Percentiles rank a stretch among this genome's conserved stretches.
phyloP scores from a whole-genome alignment of 2,888 invertebrate species.

The Erebia ligea region DNA sequence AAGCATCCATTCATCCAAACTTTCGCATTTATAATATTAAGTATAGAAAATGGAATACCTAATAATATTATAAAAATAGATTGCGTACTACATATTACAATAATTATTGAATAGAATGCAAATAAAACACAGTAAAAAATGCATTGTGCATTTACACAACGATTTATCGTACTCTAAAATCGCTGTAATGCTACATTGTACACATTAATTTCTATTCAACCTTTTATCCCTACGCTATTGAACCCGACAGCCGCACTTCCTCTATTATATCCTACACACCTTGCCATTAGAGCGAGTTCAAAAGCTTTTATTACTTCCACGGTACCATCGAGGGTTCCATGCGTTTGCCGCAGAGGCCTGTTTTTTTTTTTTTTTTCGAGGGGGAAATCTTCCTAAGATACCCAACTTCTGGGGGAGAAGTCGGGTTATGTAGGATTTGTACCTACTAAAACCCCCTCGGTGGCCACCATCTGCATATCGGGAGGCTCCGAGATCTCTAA shows the following conservation, averaged over 20 bases:
- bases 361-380: too few species aligned
- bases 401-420: too few species aligned
- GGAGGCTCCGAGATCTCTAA: too few species aligned
- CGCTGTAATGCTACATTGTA: neutral
- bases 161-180: conserved; percentile 15
- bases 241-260: conserved; percentile 33
- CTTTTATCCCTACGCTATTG: conserved; percentile 27
- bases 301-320: conserved; percentile 30
- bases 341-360: conserved; percentile 22
- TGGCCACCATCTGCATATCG: too few species aligned
- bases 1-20: too few species aligned
- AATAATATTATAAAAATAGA: neutral
- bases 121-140: neutral
- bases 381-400: too few species aligned
- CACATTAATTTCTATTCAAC: conserved; percentile 23
- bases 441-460: too few species aligned
- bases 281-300: conserved; percentile 24
- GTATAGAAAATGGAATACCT: too few species aligned
- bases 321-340: conserved; percentile 12
- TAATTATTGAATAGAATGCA: neutral
- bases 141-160: conserved; percentile 19
- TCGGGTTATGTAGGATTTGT: too few species aligned
- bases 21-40: too few species aligned
- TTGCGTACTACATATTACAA: neutral
- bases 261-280: conserved; percentile 26